phyloP scores from a whole-genome alignment of 1,140 invertebrate species.

The Choristoneura fumiferana region DNA sequence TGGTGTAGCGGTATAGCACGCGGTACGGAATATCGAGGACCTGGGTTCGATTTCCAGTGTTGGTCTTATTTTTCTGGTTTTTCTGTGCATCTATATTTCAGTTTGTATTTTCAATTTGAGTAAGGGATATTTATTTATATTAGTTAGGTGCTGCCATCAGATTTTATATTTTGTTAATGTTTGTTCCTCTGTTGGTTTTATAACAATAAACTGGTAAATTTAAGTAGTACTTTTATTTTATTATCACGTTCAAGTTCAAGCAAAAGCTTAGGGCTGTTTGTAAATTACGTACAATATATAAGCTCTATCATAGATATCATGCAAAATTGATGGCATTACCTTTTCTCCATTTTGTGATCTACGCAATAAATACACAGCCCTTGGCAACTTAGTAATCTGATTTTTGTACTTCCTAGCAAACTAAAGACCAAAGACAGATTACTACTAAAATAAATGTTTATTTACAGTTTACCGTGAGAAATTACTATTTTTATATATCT shows the following conservation, averaged over 20 bases:
- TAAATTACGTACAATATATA: too few relatives aligned
- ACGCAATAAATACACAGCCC: too few relatives aligned
- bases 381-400: too few relatives aligned
- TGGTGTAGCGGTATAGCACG: too few relatives aligned
- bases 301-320: too few relatives aligned
- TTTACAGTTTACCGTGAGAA: constrained; percentile 67
- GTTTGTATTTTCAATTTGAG: too few relatives aligned
- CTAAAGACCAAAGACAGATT: constrained; percentile 32
- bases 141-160: constrained; percentile 6
- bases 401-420: background rate
- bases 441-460: constrained; percentile 72
- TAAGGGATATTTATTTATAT: constrained; percentile 10
- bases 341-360: too few relatives aligned
- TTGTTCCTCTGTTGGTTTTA: constrained; percentile 18
- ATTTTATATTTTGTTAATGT: constrained; percentile 17
- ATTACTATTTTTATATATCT: constrained; percentile 70
- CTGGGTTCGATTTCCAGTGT: too few relatives aligned
- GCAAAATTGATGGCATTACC: too few relatives aligned
- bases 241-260: constrained; percentile 5
- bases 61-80: too few relatives aligned
- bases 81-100: too few relatives aligned
- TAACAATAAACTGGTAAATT: constrained; percentile 21
- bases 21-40: too few relatives aligned
- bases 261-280: background rate
- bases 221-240: constrained; percentile 18